A percentile compares a stretch with the other conserved stretches of the same genome.
Conservation (phyloP, 1,140 invertebrate genomes). For the Drosophila repletoides region DNA sequence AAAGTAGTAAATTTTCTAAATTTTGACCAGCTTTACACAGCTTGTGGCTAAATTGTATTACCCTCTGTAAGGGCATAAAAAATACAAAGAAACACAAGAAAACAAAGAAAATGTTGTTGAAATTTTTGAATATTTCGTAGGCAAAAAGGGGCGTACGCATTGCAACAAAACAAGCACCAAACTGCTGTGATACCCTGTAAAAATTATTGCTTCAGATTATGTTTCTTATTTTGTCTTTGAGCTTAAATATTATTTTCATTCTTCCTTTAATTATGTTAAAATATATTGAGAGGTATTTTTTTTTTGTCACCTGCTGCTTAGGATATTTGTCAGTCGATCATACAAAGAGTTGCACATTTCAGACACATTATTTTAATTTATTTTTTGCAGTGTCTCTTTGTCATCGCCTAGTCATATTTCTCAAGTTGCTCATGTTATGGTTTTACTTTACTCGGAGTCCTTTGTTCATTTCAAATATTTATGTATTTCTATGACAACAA, state of each 20-base stretch:
- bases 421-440: conserved; percentile 26
- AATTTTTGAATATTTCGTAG: conserved; percentile 64
- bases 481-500: conserved; percentile 65
- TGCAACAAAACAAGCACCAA: not conserved
- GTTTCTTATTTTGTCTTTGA: no score
- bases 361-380: conserved; percentile 32
- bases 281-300: no score
- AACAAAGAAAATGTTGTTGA: conserved; percentile 34
- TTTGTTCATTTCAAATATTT: conserved; percentile 69
- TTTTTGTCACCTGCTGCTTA: not conserved
- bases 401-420: conserved; percentile 3
- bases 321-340: conserved; percentile 5
- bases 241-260: no score
- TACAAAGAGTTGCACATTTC: not conserved
- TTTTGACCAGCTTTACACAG: no score
- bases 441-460: conserved; percentile 43
- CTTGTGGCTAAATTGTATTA: no score
- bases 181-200: not conserved
- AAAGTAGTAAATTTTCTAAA: no score
- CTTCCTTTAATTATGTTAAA: no score
- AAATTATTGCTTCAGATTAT: no score
- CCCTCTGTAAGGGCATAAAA: no score
- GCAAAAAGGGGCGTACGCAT: not conserved
- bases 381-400: conserved; percentile 18
- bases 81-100: conserved; percentile 11